A percentile compares a stretch with the other conserved stretches of the same genome.
phyloP scores from a whole-genome alignment of 2,797 vertebrate species.

The Eurystomus glaucurus region DNA sequence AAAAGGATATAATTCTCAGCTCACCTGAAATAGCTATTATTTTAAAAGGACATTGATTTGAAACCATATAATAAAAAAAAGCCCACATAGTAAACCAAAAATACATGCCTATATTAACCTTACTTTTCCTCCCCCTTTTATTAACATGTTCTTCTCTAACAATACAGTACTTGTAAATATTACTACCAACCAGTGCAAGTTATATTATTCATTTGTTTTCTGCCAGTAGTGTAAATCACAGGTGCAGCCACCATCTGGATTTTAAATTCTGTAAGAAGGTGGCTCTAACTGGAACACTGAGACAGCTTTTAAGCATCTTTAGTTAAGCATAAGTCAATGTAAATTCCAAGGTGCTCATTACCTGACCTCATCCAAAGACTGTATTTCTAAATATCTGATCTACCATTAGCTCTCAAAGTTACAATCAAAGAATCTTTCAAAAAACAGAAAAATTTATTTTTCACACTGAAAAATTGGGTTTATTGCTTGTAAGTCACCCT shows the following conservation, averaged over 20 bases:
- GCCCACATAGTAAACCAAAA: fast-evolving
- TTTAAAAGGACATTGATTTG: neutral
- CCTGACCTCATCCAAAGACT: neutral
- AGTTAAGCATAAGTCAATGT: neutral
- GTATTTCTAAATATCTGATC: neutral
- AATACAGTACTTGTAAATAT: neutral
- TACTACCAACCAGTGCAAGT: neutral
- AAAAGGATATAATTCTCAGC: neutral
- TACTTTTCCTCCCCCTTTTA: neutral
- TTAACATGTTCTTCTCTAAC: neutral
- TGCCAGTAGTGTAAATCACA: fast-evolving
- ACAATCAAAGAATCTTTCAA: neutral
- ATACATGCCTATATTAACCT: fast-evolving
- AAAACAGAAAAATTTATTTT: neutral
- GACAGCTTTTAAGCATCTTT: neutral
- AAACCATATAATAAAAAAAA: neutral
- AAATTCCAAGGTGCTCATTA: neutral
- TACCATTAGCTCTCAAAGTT: neutral
- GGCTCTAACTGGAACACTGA: neutral
- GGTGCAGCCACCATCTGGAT: neutral
- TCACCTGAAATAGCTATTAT: neutral
- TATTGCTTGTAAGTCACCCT: neutral
- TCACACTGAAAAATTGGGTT: neutral
- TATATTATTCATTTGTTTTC: neutral
- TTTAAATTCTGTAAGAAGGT: neutral